phyloP scores from a whole-genome alignment of 2,797 vertebrate genomes.

The Sylvia borin region DNA sequence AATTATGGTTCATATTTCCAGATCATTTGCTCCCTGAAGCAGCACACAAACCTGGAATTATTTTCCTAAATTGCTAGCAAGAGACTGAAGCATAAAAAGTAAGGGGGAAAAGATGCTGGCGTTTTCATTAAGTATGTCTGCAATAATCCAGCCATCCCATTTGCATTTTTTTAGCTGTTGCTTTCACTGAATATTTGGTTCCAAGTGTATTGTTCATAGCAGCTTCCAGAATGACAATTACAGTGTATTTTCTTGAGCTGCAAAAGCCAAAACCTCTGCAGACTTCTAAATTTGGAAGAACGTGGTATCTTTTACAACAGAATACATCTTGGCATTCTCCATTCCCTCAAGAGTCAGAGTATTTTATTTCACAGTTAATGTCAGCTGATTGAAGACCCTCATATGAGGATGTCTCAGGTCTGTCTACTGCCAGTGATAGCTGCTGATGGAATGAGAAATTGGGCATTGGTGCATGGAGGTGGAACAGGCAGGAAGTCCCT shows the following conservation, averaged over 20 bases:
- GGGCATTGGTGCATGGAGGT: rapidly evolving
- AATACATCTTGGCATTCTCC: not conserved
- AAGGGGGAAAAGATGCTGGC: not conserved
- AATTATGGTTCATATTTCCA: not conserved
- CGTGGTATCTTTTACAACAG: not conserved
- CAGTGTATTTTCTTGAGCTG: not conserved
- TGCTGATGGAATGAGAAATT: not conserved
- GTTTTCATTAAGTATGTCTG: not conserved
- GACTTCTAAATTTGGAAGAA: not conserved
- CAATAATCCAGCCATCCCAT: not conserved
- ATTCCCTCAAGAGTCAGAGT: not conserved
- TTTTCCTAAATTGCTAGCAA: not conserved
- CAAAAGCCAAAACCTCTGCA: not conserved
- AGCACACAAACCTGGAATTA: not conserved
- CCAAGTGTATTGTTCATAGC: not conserved
- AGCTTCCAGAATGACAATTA: not conserved
- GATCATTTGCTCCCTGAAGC: not conserved
- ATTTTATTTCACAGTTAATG: not conserved
- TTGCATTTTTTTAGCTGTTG: not conserved
- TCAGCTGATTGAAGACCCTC: not conserved
- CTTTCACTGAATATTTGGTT: not conserved
- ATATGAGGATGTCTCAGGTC: not conserved
- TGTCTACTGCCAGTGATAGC: not conserved
- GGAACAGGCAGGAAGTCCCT: not conserved
- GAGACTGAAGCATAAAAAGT: not conserved